phyloP scores from a whole-genome alignment of 2,113 vertebrate genomes.

The Leptocoma aspasia region DNA sequence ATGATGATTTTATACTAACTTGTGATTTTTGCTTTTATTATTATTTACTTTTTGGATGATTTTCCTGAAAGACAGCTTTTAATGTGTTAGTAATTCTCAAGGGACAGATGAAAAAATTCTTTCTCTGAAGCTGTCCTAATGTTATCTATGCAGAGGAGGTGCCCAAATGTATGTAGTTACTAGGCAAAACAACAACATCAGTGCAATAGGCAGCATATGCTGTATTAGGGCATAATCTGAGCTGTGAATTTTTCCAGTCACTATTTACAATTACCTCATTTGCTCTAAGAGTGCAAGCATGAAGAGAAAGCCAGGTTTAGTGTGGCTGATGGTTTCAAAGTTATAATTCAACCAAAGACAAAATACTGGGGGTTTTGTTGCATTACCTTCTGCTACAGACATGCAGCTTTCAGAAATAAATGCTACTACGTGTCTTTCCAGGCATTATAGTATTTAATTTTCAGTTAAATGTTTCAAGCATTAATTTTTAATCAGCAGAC shows the following conservation, averaged over 20 bases:
- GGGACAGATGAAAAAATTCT: background rate
- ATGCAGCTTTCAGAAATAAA: background rate
- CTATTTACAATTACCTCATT: background rate
- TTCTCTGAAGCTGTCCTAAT: conserved; percentile 5
- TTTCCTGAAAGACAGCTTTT: conserved; percentile 10
- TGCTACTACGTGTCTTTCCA: background rate
- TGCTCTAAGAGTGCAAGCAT: background rate
- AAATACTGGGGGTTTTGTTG: background rate
- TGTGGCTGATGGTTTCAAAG: background rate
- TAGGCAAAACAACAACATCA: background rate
- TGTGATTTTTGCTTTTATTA: conserved; percentile 49
- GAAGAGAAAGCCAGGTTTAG: background rate
- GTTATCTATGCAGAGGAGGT: background rate
- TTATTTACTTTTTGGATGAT: conserved; percentile 46
- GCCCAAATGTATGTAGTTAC: background rate
- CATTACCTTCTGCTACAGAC: background rate
- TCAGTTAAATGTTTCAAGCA: background rate
- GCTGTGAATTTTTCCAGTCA: background rate
- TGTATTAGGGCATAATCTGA: background rate
- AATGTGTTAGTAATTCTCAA: background rate
- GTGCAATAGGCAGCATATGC: background rate
- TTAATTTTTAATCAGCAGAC: background rate
- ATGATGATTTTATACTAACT: conserved; percentile 60
- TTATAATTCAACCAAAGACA: background rate
- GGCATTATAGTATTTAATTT: background rate